Conservation (phyloP, 2,113 vertebrate genomes). For the Syngnathus typhle region DNA sequence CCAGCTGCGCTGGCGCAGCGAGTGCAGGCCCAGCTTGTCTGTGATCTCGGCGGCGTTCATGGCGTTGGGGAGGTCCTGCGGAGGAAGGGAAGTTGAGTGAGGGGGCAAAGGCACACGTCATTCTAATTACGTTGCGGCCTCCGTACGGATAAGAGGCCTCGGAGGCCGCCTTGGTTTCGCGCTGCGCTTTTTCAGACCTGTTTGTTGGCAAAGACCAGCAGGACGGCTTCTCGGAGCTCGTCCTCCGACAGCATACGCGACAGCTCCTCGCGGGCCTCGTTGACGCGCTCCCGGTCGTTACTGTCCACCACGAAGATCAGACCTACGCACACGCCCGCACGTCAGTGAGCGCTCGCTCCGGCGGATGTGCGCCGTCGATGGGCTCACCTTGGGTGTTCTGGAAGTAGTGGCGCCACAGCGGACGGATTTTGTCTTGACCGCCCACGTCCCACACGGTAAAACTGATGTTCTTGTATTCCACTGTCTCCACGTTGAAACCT, state of each 20-base stretch:
- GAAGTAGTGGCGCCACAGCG: conserved; percentile 98
- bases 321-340: conserved; percentile 33
- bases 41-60: conserved; percentile 84
- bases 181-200: conserved; percentile 61
- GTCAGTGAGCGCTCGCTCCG: neutral
- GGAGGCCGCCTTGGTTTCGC: no score
- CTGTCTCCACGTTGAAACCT: conserved; percentile 98
- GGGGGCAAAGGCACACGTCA: no score
- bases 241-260: conserved; percentile 78
- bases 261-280: conserved; percentile 79
- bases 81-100: neutral
- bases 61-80: conserved; percentile 80
- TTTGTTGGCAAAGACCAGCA: conserved; percentile 83
- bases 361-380: conserved; percentile 8
- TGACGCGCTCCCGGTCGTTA: conserved; percentile 80
- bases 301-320: conserved; percentile 86
- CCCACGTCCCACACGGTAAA: conserved; percentile 99
- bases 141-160: no score
- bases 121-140: no score
- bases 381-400: conserved; percentile 95
- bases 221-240: conserved; percentile 78
- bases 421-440: conserved; percentile 98
- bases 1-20: conserved; percentile 78
- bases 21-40: conserved; percentile 79
- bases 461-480: conserved; percentile 99